phyloP scores from a whole-genome alignment of 2,888 invertebrate genomes.

The Melanophora roralis region DNA sequence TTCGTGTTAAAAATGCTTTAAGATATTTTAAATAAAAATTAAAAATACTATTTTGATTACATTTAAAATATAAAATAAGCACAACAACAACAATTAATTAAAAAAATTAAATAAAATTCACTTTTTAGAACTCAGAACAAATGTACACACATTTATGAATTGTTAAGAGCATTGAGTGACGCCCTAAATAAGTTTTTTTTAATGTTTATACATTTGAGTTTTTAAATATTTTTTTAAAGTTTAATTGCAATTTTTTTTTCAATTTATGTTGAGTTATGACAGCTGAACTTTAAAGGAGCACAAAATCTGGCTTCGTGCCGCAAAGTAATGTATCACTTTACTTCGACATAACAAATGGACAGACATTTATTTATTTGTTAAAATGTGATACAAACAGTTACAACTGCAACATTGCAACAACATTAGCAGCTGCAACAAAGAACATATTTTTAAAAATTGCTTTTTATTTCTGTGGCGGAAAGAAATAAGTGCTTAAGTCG shows the following conservation, averaged over 20 bases:
- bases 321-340: constrained; percentile 60
- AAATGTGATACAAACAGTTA: constrained; percentile 30
- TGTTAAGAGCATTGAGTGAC: constrained; percentile 6
- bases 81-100: not conserved
- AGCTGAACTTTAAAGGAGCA: constrained; percentile 63
- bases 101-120: not conserved
- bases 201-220: not conserved
- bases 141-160: not conserved
- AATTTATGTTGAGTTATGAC: constrained; percentile 10
- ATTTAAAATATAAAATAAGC: no score
- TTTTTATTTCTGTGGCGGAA: no score
- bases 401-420: not conserved
- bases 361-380: constrained; percentile 54
- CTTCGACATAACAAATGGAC: constrained; percentile 50
- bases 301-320: constrained; percentile 63
- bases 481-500: no score
- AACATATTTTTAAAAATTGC: no score
- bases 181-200: constrained; percentile 6
- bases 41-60: constrained; percentile 6
- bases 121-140: not conserved
- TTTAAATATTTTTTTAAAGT: not conserved
- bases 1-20: not conserved
- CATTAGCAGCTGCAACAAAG: not conserved
- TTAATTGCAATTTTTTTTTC: constrained; percentile 10
- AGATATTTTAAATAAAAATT: not conserved